Base-by-base conservation (phyloP, 2,113 vertebrate species). In the Anguilla rostrata region DNA sequence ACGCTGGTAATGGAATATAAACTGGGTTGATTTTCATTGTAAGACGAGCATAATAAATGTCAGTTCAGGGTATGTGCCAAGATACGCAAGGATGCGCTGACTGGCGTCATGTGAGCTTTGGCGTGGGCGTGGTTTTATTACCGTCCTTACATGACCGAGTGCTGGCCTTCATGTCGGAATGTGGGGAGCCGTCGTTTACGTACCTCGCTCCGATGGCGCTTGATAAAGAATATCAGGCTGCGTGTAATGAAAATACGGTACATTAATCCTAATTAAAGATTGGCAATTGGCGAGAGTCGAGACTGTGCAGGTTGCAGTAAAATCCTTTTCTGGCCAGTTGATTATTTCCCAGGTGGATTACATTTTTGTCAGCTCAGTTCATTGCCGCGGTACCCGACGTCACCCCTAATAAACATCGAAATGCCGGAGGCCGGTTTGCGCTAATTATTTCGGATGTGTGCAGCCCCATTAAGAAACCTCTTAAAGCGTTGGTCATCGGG, bases 261-360 rank as follows among this genome's bases (percentile, higher is more conserved):
- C 57, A 80, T 90, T 90, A 86, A 87, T 91, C 86, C 75, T 87
- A 83, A 87, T 75, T 78, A 81, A 81, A 66, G 84, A 56, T 81
- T 86, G 43, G 16, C 87, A 66, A 49, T 66, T 87, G 40, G 86
- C 71, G 49, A 60, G 81, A 85, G 84, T 86, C 87, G 78, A 88
- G 83, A 49, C 88, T 88, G 83, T 78, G 57, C 80, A 63, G 60
- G 81, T 83, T 39, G 84, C 80, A 81, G 86, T 90, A 75, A 90
- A 91, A 89, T 89, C 84, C 66, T 83, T 89, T 87, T 91, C 81
- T 86, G 88, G 88, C 83, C 88, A 89, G 82, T 81, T 88, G 89
- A 86, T 90, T 92, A 89, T 90, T 91, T 88, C 87, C 89, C 87
- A 81, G 85, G 88, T 78, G 85, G 90, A 90, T 89, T 87, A 85